Percentiles rank a stretch among this genome's conserved stretches.
Evolutionary conservation across 1,140 invertebrate genomes (phyloP).

Genomic region (Oscheius sp.): DNA sequence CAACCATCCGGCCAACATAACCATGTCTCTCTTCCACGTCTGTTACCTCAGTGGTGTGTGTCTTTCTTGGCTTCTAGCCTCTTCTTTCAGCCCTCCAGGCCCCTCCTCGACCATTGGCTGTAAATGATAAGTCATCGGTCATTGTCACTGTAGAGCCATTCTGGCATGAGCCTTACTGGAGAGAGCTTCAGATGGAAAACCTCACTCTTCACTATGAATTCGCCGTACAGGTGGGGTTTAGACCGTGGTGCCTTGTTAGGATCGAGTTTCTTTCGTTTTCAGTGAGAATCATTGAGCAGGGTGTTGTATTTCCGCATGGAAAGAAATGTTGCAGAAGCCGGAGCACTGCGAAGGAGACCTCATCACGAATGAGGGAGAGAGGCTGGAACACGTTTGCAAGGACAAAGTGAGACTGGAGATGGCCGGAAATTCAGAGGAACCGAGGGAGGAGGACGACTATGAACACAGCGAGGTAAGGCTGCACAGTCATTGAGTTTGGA

Average conservation of each 20-base stretch:
- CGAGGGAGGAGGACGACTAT: constrained; percentile 29
- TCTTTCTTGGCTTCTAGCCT: not conserved
- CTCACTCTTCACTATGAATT: constrained; percentile 43
- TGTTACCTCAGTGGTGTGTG: constrained; percentile 31
- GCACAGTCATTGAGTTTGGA: not conserved
- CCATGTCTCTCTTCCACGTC: constrained; percentile 26
- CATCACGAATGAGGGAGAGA: constrained; percentile 2
- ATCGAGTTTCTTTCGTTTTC: not conserved
- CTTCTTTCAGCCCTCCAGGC: constrained; percentile 39
- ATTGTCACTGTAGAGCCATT: constrained; percentile 39
- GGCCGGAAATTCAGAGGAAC: constrained; percentile 17
- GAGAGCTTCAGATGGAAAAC: constrained; percentile 33
- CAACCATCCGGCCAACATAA: constrained; percentile 27
- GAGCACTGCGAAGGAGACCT: constrained; percentile 39
- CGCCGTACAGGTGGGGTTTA: constrained; percentile 23
- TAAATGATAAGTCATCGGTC: constrained; percentile 27
- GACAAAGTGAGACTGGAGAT: constrained; percentile 10
- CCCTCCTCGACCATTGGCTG: constrained; percentile 38
- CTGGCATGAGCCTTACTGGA: constrained; percentile 41
- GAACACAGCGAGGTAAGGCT: constrained; percentile 36
- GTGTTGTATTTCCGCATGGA: too few species aligned
- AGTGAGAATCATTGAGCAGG: too few species aligned
- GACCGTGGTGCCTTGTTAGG: not conserved
- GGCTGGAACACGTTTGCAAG: constrained; percentile 5
- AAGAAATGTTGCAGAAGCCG: constrained; percentile 32